phyloP scores from a whole-genome alignment of 2,888 invertebrate species.

The Perizoma affinitatum region DNA sequence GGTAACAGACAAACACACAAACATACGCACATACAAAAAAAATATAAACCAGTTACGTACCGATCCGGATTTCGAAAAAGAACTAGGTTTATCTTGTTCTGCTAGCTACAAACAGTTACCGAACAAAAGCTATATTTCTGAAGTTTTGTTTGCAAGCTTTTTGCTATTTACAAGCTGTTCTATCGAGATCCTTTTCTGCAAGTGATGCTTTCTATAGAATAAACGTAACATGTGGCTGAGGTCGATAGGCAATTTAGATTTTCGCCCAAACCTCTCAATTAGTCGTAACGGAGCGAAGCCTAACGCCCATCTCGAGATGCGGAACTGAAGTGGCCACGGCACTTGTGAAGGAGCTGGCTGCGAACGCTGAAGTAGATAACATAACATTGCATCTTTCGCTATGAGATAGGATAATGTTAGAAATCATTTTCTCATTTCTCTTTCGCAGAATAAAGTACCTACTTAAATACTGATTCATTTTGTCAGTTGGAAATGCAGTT shows the following conservation, averaged over 20 bases:
- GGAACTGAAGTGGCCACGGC: conserved; percentile 3
- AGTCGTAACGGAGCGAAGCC: conserved; percentile 51
- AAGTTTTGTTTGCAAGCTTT: not conserved
- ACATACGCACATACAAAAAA: too few relatives aligned
- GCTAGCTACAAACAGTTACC: too few relatives aligned
- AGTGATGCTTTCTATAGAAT: not conserved
- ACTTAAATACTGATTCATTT: too few relatives aligned
- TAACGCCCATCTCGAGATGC: conserved; percentile 13
- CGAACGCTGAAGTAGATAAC: conserved; percentile 4
- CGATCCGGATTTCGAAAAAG: too few relatives aligned
- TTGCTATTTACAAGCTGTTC: not conserved
- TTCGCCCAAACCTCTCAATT: conserved; percentile 62
- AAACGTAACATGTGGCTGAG: conserved; percentile 30
- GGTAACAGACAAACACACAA: too few relatives aligned
- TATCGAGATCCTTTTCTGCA: conserved; percentile 1
- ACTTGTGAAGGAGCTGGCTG: conserved; percentile 7
- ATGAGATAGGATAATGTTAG: conserved; percentile 7
- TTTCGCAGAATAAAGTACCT: not conserved
- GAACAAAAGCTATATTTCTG: not conserved
- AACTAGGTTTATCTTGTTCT: too few relatives aligned
- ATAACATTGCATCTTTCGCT: conserved; percentile 15
- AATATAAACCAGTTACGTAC: too few relatives aligned
- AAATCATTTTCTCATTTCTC: not conserved
- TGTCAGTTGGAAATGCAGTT: too few relatives aligned
- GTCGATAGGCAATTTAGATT: conserved; percentile 58